phyloP scores from a whole-genome alignment of 2,888 invertebrate genomes.

The Chymomyza caudatula region DNA sequence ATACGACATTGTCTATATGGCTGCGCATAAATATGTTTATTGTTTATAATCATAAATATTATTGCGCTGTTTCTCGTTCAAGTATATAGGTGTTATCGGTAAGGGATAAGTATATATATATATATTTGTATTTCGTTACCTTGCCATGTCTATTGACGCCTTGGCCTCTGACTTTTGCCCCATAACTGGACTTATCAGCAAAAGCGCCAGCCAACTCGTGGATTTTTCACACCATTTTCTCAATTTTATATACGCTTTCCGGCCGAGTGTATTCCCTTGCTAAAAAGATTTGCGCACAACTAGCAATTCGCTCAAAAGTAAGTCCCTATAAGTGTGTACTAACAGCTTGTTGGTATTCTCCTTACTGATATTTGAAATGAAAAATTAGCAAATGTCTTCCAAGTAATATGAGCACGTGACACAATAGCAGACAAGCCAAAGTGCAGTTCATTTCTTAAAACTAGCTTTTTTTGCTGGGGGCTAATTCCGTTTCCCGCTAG shows the following conservation, averaged over 20 bases:
- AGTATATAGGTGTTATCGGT: not conserved
- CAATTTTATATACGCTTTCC: not conserved
- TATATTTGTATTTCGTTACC: not conserved
- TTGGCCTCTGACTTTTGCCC: not conserved
- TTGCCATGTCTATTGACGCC: not conserved
- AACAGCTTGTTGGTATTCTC: no score
- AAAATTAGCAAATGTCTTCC: no score
- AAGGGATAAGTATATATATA: not conserved
- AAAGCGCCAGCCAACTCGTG: not conserved
- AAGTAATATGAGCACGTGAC: no score
- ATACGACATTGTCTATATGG: constrained; percentile 41
- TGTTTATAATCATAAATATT: constrained; percentile 44
- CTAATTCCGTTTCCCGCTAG: no score
- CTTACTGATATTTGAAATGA: no score
- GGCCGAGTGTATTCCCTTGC: not conserved
- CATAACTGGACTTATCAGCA: not conserved
- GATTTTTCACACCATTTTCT: not conserved
- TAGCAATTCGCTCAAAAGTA: no score
- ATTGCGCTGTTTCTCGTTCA: constrained; percentile 39
- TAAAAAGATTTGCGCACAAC: no score
- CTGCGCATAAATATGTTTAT: constrained; percentile 51
- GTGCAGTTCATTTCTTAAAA: no score
- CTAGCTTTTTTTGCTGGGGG: no score
- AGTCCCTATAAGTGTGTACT: no score
- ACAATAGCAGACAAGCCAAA: no score